phyloP scores from a whole-genome alignment of 2,797 vertebrate species.

The Liasis olivaceus region DNA sequence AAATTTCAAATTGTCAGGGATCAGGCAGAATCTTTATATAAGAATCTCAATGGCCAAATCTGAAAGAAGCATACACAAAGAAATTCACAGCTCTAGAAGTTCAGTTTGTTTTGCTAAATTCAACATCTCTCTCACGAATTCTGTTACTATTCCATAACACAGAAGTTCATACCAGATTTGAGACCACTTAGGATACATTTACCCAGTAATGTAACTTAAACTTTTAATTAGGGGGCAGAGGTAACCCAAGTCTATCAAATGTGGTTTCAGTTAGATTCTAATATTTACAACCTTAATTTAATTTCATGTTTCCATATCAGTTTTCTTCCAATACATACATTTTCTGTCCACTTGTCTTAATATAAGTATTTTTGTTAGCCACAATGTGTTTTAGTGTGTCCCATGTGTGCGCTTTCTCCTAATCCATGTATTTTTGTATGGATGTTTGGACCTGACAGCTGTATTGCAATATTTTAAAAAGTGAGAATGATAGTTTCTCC shows the following conservation, averaged over 20 bases:
- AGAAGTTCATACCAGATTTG: slow-evolving; percentile 29
- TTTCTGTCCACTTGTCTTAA: not conserved
- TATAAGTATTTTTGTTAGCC: not conserved
- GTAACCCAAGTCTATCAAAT: not conserved
- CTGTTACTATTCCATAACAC: slow-evolving; percentile 20
- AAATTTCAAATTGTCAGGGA: not conserved
- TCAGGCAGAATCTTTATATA: slow-evolving; percentile 7
- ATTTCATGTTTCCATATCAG: not conserved
- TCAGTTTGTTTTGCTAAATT: not conserved
- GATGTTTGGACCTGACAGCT: not conserved
- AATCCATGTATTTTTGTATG: not conserved
- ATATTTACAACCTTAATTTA: not conserved
- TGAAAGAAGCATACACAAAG: slow-evolving; percentile 22
- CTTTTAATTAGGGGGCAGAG: not conserved
- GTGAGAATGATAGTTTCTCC: not conserved
- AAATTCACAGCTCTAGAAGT: slow-evolving; percentile 1
- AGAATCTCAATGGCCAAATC: slow-evolving; percentile 22
- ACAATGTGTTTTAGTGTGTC: not conserved
- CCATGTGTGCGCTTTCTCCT: not conserved
- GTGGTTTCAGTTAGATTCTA: not conserved
- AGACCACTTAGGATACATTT: slow-evolving; percentile 38
- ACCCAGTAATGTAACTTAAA: slow-evolving; percentile 19
- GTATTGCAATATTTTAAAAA: not conserved
- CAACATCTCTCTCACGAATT: not conserved
- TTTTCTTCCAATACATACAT: not conserved